A percentile compares a stretch with the other conserved stretches of the same genome.
Evolutionary conservation across 2,797 vertebrate species (phyloP).

Genomic region (Amblyraja radiata): DNA sequence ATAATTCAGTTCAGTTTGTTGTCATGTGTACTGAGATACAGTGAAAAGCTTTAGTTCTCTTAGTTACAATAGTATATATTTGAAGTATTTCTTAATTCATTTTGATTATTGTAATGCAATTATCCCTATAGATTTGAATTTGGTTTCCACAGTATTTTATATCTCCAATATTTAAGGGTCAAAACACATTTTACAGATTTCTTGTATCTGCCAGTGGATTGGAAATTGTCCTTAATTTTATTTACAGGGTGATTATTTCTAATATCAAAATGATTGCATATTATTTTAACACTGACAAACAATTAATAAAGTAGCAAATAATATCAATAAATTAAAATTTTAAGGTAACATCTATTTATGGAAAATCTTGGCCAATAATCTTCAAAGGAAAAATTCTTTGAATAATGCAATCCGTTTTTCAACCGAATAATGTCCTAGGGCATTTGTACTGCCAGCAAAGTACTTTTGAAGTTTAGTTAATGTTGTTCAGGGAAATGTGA

Average conservation of each 20-base stretch:
- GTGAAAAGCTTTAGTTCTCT: not conserved
- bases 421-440: too few relatives aligned
- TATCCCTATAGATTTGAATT: not conserved
- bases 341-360: not conserved
- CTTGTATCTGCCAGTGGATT: not conserved
- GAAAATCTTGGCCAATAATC: not conserved
- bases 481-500: too few relatives aligned
- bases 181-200: not conserved
- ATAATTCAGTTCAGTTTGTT: not conserved
- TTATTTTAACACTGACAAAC: not conserved
- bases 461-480: too few relatives aligned
- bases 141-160: not conserved
- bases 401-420: too few relatives aligned
- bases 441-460: too few relatives aligned
- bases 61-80: not conserved
- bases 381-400: not conserved
- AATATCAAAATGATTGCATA: not conserved
- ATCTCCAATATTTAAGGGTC: not conserved
- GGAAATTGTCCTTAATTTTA: not conserved
- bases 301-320: too few relatives aligned
- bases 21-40: too few relatives aligned
- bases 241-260: not conserved
- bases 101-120: not conserved
- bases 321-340: not conserved
- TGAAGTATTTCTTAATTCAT: not conserved